phyloP scores from a whole-genome alignment of 2,113 vertebrate genomes.

The Mirounga angustirostris region DNA sequence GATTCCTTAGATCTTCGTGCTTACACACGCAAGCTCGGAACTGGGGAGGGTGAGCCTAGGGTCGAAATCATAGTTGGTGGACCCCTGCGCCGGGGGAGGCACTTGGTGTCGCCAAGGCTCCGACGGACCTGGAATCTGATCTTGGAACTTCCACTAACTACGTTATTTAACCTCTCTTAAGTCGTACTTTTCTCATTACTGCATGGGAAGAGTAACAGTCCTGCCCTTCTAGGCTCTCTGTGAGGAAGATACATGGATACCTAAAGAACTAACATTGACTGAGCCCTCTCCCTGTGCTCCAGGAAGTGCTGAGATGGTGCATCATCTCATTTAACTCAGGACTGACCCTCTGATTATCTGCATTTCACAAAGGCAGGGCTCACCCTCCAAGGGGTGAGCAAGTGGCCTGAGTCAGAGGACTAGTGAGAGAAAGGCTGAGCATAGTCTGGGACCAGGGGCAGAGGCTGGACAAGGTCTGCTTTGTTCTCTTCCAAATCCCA shows the following conservation, averaged over 20 bases:
- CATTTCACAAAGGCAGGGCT: not conserved
- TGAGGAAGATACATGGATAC: rapidly evolving
- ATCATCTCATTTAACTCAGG: not conserved
- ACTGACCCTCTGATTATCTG: not conserved
- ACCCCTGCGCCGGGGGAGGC: no score
- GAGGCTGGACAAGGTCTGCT: not conserved
- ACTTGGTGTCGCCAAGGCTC: not conserved
- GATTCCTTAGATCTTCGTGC: not conserved
- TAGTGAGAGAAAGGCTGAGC: not conserved
- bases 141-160: not conserved
- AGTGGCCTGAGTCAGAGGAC: not conserved
- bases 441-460: not conserved
- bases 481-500: not conserved
- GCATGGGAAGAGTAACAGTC: not conserved
- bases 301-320: not conserved
- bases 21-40: rapidly evolving
- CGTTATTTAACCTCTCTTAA: not conserved
- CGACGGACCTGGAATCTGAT: not conserved
- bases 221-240: not conserved
- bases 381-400: not conserved
- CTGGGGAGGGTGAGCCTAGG: not conserved
- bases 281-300: not conserved
- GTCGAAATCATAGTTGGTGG: not conserved
- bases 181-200: not conserved
- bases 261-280: not conserved